These are phyloP conservation scores for Koerneria pararmatus DNA, from an alignment of 2,888 invertebrate species.

Conservation along the genomic window DNA sequence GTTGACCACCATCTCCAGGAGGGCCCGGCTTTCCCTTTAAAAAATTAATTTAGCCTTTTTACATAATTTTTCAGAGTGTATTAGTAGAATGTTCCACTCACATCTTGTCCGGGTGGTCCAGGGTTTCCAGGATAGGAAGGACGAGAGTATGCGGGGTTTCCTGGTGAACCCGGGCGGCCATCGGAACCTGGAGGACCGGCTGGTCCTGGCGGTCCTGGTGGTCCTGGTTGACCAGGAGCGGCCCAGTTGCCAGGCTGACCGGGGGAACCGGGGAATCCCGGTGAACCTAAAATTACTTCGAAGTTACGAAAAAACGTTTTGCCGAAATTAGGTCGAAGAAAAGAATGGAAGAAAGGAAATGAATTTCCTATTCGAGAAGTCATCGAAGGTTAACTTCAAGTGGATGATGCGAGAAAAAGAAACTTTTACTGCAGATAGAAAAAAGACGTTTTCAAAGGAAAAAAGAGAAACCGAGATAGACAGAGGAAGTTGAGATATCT, in stretches of 20 bases:
- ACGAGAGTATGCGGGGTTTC: constrained; percentile 20
- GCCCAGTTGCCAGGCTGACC: constrained; percentile 21
- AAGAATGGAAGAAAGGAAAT: no score
- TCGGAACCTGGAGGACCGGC: constrained; percentile 14
- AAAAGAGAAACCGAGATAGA: no score
- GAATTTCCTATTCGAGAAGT: no score
- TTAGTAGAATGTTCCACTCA: neutral
- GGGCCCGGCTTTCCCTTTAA: constrained; percentile 19
- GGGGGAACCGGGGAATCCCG: constrained; percentile 22
- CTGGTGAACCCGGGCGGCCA: constrained; percentile 18
- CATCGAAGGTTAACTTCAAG: no score
- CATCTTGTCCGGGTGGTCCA: constrained; percentile 18
- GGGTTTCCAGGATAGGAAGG: constrained; percentile 17
- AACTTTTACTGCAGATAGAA: no score
- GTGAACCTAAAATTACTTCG: constrained; percentile 9
- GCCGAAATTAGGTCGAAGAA: no score
- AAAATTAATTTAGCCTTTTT: no score
- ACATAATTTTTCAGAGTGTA: neutral
- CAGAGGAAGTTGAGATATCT: no score
- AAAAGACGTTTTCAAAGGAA: no score
- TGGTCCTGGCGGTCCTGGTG: constrained; percentile 19
- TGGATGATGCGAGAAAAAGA: no score
- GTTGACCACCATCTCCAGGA: constrained; percentile 9
- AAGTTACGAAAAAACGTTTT: no score
- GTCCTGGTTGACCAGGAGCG: constrained; percentile 10